A percentile compares a stretch with the other conserved stretches of the same genome.
These are phyloP conservation scores for Eupithecia dodoneata DNA, from an alignment of 2,888 invertebrate species.

Conservation along the genomic window DNA sequence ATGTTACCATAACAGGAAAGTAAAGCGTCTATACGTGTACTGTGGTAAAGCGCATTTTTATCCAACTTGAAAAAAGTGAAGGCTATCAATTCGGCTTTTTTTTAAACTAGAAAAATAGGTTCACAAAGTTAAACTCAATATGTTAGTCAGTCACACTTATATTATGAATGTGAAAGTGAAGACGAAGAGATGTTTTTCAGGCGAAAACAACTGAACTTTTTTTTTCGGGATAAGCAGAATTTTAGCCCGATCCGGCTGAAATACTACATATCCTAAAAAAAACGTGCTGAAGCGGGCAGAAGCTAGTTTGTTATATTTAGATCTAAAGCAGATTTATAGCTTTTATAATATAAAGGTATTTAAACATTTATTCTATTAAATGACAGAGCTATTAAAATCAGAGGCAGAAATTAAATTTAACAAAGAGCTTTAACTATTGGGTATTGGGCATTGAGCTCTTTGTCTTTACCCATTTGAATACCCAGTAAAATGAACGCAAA, in stretches of 20 bases:
- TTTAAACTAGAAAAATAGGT: too few species aligned
- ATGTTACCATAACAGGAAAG: not conserved
- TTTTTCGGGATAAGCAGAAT: too few species aligned
- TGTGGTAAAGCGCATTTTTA: too few species aligned
- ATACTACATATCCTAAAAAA: too few species aligned
- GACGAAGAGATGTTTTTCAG: too few species aligned
- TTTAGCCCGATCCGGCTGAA: too few species aligned
- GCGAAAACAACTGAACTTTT: too few species aligned
- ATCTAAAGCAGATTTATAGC: not conserved
- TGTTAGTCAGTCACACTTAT: too few species aligned
- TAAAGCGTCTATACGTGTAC: not conserved
- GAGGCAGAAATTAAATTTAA: slow-evolving; percentile 4
- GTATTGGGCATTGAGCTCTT: not conserved
- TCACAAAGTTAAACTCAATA: too few species aligned
- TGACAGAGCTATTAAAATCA: slow-evolving; percentile 11
- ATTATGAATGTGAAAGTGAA: too few species aligned
- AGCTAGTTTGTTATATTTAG: not conserved
- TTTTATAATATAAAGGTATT: not conserved
- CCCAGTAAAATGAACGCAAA: not conserved
- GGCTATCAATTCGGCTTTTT: too few species aligned
- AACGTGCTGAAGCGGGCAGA: not conserved
- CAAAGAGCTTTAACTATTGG: slow-evolving; percentile 1
- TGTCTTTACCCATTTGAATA: not conserved
- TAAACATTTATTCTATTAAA: not conserved
- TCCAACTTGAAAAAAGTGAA: too few species aligned